These are phyloP conservation scores for Serilophus lunatus DNA, from an alignment of 2,113 vertebrate species.

Conservation along the genomic window DNA sequence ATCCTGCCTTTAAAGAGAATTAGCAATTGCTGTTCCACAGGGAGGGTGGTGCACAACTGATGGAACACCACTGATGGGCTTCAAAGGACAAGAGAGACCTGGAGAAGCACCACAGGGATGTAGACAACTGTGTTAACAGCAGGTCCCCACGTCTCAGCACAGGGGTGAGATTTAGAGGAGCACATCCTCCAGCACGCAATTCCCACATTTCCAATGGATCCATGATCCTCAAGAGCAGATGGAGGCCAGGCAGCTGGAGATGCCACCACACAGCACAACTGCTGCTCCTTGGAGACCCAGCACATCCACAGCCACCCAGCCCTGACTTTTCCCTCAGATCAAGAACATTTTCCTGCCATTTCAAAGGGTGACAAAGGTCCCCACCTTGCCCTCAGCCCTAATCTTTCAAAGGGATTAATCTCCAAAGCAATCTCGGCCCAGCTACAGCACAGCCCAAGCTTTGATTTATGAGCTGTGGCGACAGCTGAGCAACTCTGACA, in stretches of 20 bases:
- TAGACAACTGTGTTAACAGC: rapidly evolving
- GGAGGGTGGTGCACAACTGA: neutral
- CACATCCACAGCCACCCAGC: neutral
- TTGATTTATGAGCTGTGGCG: neutral
- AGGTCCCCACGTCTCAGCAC: rapidly evolving
- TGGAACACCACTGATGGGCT: neutral
- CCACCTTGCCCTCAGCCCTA: neutral
- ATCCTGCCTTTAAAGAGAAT: neutral
- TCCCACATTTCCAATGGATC: neutral
- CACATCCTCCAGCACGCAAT: too few relatives aligned
- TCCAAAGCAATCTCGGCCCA: slow-evolving; percentile 2
- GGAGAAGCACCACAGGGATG: neutral
- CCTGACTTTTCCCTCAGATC: neutral
- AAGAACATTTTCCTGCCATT: neutral
- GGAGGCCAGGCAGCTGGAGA: neutral
- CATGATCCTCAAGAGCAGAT: neutral
- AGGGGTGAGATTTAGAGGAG: neutral
- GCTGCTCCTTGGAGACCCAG: neutral
- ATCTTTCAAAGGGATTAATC: slow-evolving; percentile 31
- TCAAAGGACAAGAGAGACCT: neutral
- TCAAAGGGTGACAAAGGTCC: slow-evolving; percentile 10
- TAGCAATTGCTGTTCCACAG: too few relatives aligned
- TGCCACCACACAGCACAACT: neutral
- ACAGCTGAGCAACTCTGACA: neutral
- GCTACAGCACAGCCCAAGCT: neutral